A percentile compares a stretch with the other conserved stretches of the same genome.
phyloP scores from a whole-genome alignment of 2,113 vertebrate genomes.

The Numida meleagris region DNA sequence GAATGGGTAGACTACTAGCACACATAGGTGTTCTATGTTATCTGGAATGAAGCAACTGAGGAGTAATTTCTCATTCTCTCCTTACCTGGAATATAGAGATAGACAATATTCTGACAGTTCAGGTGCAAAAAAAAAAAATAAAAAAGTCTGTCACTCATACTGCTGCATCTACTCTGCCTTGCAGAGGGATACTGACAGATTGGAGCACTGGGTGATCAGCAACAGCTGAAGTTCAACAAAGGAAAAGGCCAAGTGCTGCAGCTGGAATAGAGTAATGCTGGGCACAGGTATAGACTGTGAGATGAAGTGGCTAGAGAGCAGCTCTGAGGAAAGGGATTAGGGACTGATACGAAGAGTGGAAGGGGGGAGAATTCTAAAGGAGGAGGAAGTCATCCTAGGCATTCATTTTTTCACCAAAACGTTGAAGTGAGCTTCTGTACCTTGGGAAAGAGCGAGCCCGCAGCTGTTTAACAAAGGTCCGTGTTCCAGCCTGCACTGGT shows the following conservation, averaged over 20 bases:
- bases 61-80: neutral
- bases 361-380: neutral
- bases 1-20: neutral
- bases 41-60: neutral
- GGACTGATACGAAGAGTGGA: neutral
- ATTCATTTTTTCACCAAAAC: neutral
- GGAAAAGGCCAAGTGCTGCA: neutral
- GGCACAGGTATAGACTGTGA: neutral
- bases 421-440: slow-evolving; percentile 66
- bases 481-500: slow-evolving; percentile 94
- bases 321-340: neutral
- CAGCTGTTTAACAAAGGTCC: slow-evolving; percentile 89
- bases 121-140: neutral
- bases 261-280: neutral
- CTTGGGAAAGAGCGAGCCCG: slow-evolving; percentile 89
- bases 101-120: neutral
- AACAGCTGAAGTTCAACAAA: neutral
- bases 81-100: neutral
- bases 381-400: neutral
- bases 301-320: neutral
- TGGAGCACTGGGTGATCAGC: neutral
- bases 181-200: neutral
- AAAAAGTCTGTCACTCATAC: neutral
- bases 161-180: neutral
- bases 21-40: neutral